Evolutionary conservation across 2,888 invertebrate species (phyloP), one percentile per base, ranked within the genome.

Genomic region (Troides aeacus): DNA sequence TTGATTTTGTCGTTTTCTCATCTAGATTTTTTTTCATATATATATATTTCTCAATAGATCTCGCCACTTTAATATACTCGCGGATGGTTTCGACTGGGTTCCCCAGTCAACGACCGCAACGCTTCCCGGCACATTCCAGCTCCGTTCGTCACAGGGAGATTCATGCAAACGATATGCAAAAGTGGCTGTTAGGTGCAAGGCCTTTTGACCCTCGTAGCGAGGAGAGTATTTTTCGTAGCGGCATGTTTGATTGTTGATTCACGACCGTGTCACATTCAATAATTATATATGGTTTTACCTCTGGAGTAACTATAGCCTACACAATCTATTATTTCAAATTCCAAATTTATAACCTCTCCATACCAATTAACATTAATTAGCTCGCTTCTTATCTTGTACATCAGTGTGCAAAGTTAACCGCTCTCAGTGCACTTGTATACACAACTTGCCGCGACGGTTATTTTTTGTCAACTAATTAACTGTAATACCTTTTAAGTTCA

Each of bases 401-500:
- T 10, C 60, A 7, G 61, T 56, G 56, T 56, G 66, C 59, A n/a
- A 61, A 65, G 30, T 62, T 58, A 58, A 72, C 74, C 74, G 74
- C 76, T 78, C 74, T 79, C 78, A 76, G 77, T 80, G 81, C 79
- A 71, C 77, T 85, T 80, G 83, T 18, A 39, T 10, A 83, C 80
- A 77, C 79, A 83, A 81, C 30, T 30, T 80, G 76, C 75, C 76
- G 74, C 81, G 84, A 84, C 84, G 83, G 81, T 74, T 81, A 79
- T 87, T 89, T 90, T 88, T 82, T 89, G 85, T 87, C 90, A 87
- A 89, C 89, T 89, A 88, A 90, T 90, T 90, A 89, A 90, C 87
- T 81, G 86, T 89, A 89, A 89, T 89, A 88, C 89, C 89, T 89
- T 90, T 88, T 90, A 88, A 88, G 89, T 90, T 91, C 89, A 90